Evolutionary conservation across 53 echinoderm and acorn worm species (phyloP).

Genomic region (Patiria pectinifera): DNA sequence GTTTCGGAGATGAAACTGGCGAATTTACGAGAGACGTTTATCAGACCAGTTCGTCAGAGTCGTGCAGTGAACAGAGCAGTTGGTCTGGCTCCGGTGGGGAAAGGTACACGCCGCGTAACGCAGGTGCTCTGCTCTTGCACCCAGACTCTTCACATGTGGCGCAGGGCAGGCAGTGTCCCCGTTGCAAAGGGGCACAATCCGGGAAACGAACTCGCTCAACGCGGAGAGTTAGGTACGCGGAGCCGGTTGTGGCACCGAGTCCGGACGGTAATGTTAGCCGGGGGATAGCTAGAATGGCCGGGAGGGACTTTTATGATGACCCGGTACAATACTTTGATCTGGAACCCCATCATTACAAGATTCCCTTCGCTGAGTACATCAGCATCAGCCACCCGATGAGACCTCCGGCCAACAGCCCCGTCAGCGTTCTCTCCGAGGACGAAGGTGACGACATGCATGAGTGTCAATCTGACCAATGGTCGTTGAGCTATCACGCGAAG

Average conservation of each 20-base stretch:
- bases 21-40: background rate
- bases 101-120: background rate
- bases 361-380: conserved; percentile 41
- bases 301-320: background rate
- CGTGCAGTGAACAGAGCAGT: conserved; percentile 33
- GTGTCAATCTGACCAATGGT: conserved; percentile 13
- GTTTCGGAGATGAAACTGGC: background rate
- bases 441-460: background rate
- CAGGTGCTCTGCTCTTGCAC: conserved; percentile 4
- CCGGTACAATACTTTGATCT: background rate
- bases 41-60: conserved; percentile 17
- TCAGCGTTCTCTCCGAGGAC: conserved; percentile 48
- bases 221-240: background rate
- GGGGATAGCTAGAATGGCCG: background rate
- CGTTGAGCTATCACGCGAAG: conserved; percentile 27
- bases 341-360: conserved; percentile 16
- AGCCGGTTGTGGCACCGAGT: background rate
- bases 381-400: conserved; percentile 42
- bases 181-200: background rate
- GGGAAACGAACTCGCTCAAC: background rate
- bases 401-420: conserved; percentile 55
- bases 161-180: background rate
- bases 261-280: background rate
- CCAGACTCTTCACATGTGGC: background rate
- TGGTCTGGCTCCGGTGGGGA: background rate